Evolutionary conservation across 2,113 vertebrate species (phyloP), one percentile per base, ranked within the genome.

Genomic region (Potamarius usumacintae): DNA sequence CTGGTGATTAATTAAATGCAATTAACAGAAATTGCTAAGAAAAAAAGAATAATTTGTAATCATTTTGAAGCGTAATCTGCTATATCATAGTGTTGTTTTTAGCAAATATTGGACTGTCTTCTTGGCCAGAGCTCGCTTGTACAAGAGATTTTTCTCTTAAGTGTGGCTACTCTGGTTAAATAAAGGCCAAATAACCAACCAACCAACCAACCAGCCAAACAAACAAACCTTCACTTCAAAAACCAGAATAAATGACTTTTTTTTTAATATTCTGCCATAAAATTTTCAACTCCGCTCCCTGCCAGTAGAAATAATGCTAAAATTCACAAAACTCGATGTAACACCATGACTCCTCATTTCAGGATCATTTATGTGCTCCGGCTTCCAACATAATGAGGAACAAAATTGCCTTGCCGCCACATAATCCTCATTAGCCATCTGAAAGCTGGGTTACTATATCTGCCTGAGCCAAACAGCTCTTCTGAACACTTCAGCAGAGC

Each of bases 321-420:
- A 57, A 79, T 57, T 18, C 3, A 15, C 76, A 3, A 4, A 57
- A 8, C 52, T 22, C 0, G 25, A n/a, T 25, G 22, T n/a, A 80
- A 58, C 77, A 30, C 77, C 15, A 30, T 57, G n/a, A 18, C 77
- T 18, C 25, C n/a, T 15, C 15, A 18, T 18, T 57, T 79, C 77
- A 30, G 57, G 7, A 18, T 79, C 25, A 57, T 79, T 79, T 30
- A 30, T 10, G 52, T 57, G 53, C 50, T 55, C 53, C 12, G 25
- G 50, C 77, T 18, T 80, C 53, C 77, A 30, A 57, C 77, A 30
- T 57, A 80, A 80, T 80, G 77, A 58, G 53, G 53, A 80, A 27
- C n/a, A 57, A 30, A 80, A 80, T 57, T 58, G 52, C 77, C n/a
- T 57, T n/a, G 5, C 5, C 4, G 53, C n/a, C 77, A 18, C 53